Evolutionary conservation across 2,888 invertebrate species (phyloP).

Genomic region (Cataglyphis livida): DNA sequence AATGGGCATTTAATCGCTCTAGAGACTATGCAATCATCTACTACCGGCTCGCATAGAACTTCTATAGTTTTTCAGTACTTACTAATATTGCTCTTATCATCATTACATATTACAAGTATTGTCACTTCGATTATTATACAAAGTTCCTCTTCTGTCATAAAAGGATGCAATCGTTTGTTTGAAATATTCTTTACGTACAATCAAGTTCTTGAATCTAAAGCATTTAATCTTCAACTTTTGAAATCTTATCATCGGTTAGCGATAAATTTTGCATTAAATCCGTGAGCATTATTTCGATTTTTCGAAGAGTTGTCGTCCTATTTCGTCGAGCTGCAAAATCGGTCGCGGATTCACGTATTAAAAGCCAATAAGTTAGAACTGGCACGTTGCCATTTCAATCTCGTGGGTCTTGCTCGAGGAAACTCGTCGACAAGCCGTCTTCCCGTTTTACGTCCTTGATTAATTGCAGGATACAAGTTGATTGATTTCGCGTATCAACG

Average conservation of each 20-base stretch:
- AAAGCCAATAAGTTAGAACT: conserved; percentile 83
- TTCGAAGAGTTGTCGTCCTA: conserved; percentile 53
- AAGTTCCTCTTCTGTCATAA: not conserved
- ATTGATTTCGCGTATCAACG: conserved; percentile 60
- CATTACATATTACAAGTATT: not conserved
- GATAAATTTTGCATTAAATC: conserved; percentile 25
- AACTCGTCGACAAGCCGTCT: conserved; percentile 71
- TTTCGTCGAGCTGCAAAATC: conserved; percentile 65
- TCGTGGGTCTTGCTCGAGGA: conserved; percentile 79
- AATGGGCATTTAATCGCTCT: conserved; percentile 19
- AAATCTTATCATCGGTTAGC: not conserved
- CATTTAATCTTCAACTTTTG: conserved; percentile 3
- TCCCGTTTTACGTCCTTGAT: conserved; percentile 67
- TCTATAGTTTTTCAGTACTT: not conserved
- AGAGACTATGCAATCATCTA: conserved; percentile 17
- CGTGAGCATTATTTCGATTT: conserved; percentile 17
- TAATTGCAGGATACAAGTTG: conserved; percentile 69
- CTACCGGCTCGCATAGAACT: not conserved
- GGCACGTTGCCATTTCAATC: conserved; percentile 84
- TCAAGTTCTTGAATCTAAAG: not conserved
- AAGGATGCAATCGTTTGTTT: not conserved
- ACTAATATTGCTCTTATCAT: conserved; percentile 5
- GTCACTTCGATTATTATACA: not conserved
- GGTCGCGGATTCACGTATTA: conserved; percentile 80
- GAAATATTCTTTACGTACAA: not conserved